Evolutionary conservation across 2,113 vertebrate genomes (phyloP).

Genomic region (Neotoma lepida): DNA sequence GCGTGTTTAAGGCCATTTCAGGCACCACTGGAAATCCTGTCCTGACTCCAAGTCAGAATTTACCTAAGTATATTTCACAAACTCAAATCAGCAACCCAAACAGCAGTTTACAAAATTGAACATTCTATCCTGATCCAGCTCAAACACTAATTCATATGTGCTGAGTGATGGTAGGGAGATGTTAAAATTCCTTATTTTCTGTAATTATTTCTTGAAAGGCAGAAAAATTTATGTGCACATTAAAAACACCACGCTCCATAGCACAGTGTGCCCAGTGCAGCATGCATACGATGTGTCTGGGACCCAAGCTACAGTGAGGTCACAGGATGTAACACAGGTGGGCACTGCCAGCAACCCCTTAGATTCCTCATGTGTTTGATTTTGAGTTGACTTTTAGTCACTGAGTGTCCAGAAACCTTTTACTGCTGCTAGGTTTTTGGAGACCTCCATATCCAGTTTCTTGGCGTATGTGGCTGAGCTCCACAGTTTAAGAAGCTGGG

Average conservation of each 20-base stretch:
- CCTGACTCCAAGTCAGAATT: background rate
- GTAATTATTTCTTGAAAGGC: background rate
- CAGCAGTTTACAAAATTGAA: background rate
- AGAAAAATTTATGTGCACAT: background rate
- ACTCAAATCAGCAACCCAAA: background rate
- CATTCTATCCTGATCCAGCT: background rate
- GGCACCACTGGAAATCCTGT: background rate
- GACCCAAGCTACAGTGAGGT: background rate
- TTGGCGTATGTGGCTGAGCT: background rate
- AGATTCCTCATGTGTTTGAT: background rate
- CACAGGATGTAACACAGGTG: background rate
- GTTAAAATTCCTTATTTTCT: background rate
- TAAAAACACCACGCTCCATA: background rate
- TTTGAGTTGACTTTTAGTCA: background rate
- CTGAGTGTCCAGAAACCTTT: background rate
- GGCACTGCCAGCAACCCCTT: background rate
- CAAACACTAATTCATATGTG: too few species aligned
- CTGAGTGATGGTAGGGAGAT: too few species aligned
- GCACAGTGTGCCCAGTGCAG: background rate
- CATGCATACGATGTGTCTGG: fast-evolving
- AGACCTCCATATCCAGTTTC: background rate
- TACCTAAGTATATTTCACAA: background rate
- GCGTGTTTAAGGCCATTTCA: background rate
- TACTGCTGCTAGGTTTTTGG: background rate
- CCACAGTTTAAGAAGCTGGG: background rate